phyloP scores from a whole-genome alignment of 37 sponge, comb jelly and placozoan species.

The Eunapius fragilis region DNA sequence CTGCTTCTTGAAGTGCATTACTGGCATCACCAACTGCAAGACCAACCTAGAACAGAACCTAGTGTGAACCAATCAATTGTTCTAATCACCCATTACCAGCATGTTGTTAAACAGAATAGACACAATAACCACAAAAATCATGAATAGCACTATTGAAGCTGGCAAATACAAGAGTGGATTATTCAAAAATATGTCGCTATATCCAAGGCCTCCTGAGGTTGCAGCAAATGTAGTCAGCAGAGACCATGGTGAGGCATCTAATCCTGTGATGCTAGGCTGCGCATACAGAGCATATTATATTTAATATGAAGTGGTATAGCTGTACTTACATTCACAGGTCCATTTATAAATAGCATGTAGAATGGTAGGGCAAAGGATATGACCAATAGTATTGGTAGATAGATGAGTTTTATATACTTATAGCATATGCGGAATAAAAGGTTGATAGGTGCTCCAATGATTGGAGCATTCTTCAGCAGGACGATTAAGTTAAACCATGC shows the following conservation, averaged over 20 bases:
- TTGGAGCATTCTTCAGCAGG: conserved; percentile 12
- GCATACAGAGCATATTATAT: too few species aligned
- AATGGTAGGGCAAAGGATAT: conserved; percentile 28
- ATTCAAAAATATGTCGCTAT: neutral
- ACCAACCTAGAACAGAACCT: too few species aligned
- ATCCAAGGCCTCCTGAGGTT: neutral
- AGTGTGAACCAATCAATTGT: too few species aligned
- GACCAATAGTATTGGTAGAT: conserved; percentile 10
- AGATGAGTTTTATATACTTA: conserved; percentile 19
- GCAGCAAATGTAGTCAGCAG: neutral
- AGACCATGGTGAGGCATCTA: neutral
- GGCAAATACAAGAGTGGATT: conserved; percentile 7
- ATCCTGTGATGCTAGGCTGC: neutral
- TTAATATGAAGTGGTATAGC: neutral
- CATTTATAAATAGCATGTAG: conserved; percentile 31
- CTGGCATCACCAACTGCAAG: too few species aligned
- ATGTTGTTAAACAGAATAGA: conserved; percentile 22
- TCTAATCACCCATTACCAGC: conserved; percentile 9
- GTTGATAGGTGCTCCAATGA: conserved; percentile 29
- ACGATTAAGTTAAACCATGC: conserved; percentile 37
- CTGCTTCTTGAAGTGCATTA: too few species aligned
- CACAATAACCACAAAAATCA: conserved; percentile 20
- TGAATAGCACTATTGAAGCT: conserved; percentile 2
- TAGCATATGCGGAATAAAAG: conserved; percentile 1
- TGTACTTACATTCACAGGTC: neutral